Evolutionary conservation across 2,888 invertebrate species (phyloP).

Genomic region (Diaphora mendica): DNA sequence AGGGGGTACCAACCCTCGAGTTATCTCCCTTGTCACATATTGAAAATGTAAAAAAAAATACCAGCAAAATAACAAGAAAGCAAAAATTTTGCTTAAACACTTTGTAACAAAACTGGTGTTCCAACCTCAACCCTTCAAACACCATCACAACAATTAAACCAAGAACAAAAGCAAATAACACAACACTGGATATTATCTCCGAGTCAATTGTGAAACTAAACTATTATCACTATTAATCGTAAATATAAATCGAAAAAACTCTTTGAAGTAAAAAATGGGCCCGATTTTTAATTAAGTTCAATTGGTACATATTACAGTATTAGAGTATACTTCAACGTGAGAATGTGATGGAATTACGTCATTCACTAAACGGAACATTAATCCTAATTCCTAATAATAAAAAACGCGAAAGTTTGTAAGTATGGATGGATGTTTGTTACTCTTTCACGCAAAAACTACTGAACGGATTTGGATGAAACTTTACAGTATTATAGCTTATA

Average conservation of each 20-base stretch:
- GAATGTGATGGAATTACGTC: neutral
- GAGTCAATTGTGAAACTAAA: slow-evolving; percentile 6
- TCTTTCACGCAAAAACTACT: too few species aligned
- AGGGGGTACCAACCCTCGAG: too few species aligned
- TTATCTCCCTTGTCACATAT: too few species aligned
- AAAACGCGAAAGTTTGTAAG: too few species aligned
- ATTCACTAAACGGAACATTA: too few species aligned
- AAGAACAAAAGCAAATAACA: neutral
- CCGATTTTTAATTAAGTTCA: slow-evolving; percentile 36
- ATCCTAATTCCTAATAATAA: too few species aligned
- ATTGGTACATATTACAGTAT: slow-evolving; percentile 33
- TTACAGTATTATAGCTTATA: too few species aligned
- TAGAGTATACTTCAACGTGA: neutral
- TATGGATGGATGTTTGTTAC: too few species aligned
- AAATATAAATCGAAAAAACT: slow-evolving; percentile 11
- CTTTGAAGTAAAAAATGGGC: slow-evolving; percentile 13
- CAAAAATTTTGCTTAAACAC: neutral
- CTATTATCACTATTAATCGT: slow-evolving; percentile 11
- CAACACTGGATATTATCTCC: neutral
- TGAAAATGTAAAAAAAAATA: too few species aligned
- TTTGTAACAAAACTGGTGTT: neutral
- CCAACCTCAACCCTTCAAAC: neutral
- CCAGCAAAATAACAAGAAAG: too few species aligned
- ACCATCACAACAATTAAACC: neutral
- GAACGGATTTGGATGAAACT: too few species aligned